Evolutionary conservation across 2,888 invertebrate species (phyloP).

Genomic region (Tigriopus californicus): DNA sequence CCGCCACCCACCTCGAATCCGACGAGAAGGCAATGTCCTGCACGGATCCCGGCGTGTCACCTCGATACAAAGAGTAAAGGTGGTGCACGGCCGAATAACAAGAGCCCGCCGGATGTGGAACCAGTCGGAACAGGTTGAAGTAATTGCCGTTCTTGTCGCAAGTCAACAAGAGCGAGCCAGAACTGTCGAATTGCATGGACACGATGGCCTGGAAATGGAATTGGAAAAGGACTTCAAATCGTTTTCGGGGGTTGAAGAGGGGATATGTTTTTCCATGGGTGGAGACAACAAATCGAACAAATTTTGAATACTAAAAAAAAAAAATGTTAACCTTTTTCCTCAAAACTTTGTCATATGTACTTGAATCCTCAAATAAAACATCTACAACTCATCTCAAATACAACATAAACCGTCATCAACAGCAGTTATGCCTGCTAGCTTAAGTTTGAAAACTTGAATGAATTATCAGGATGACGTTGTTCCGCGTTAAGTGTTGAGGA

Average conservation of each 20-base stretch:
- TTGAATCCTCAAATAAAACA: too few species aligned
- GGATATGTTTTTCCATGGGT: not conserved
- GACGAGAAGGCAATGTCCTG: constrained; percentile 73
- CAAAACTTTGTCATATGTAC: too few species aligned
- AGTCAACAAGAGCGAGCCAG: constrained; percentile 70
- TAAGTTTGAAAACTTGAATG: too few species aligned
- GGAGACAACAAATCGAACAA: not conserved
- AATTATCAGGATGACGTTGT: too few species aligned
- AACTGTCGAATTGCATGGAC: constrained; percentile 71
- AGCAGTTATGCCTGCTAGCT: too few species aligned
- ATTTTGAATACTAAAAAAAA: too few species aligned
- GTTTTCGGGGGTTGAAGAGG: too few species aligned
- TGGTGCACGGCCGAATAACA: constrained; percentile 78
- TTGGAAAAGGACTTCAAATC: not conserved
- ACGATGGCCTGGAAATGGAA: constrained; percentile 42
- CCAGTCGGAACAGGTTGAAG: constrained; percentile 85
- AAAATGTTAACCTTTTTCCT: too few species aligned
- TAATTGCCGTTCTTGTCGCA: constrained; percentile 82
- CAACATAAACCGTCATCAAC: too few species aligned
- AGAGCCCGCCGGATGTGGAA: constrained; percentile 75
- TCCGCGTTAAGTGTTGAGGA: too few species aligned
- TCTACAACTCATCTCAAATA: too few species aligned
- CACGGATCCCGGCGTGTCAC: constrained; percentile 88
- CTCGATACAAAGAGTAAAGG: constrained; percentile 77
- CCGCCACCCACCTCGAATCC: constrained; percentile 88